phyloP scores from a whole-genome alignment of 2,113 vertebrate genomes.

The Probosciger aterrimus region DNA sequence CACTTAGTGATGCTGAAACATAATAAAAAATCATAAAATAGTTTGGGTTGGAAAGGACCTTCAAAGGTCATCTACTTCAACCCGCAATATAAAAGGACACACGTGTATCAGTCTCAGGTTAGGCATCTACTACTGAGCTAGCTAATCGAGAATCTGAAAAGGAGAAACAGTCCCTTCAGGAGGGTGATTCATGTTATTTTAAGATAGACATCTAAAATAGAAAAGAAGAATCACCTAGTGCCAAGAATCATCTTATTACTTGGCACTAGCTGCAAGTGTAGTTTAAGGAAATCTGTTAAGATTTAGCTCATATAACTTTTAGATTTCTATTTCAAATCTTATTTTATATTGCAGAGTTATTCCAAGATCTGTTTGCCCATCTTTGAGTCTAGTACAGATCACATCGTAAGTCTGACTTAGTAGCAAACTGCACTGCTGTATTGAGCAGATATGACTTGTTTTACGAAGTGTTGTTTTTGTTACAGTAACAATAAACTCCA shows the following conservation, averaged over 20 bases:
- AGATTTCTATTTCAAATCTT: neutral
- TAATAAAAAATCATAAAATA: neutral
- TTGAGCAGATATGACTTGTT: neutral
- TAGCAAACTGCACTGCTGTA: neutral
- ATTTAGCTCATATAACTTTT: neutral
- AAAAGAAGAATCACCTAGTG: neutral
- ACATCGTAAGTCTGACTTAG: neutral
- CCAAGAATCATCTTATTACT: neutral
- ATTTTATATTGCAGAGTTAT: neutral
- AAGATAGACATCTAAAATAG: neutral
- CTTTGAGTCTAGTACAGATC: neutral
- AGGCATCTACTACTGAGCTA: neutral
- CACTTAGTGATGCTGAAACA: fast-evolving
- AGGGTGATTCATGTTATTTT: neutral
- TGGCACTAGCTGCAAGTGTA: neutral
- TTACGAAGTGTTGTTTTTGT: neutral
- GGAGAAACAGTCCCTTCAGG: neutral
- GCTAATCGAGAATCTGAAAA: neutral
- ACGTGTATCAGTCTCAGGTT: neutral
- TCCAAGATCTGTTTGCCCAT: neutral
- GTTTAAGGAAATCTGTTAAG: neutral
- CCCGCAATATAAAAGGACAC: neutral
- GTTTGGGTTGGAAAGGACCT: neutral
- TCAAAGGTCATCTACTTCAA: neutral
- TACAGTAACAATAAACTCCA: neutral